A percentile compares a stretch with the other conserved stretches of the same genome.
phyloP scores from a whole-genome alignment of 2,888 invertebrate species.

The Stenodema calcarata region DNA sequence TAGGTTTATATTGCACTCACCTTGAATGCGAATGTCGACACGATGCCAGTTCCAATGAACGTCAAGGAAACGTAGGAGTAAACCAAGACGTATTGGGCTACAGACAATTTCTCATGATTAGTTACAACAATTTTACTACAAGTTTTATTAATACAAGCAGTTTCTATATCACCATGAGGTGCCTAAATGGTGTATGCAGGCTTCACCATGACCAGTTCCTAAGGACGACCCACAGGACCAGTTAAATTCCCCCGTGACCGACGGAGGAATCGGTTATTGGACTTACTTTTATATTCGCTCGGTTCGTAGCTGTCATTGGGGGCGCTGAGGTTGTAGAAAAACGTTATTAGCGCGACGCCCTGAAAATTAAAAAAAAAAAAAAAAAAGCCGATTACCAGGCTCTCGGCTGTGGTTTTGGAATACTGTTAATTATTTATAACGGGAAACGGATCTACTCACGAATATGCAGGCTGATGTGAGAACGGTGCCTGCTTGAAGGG shows the following conservation, averaged over 20 bases:
- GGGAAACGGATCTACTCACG: neutral
- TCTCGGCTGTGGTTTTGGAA: neutral
- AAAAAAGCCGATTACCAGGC: neutral
- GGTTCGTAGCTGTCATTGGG: neutral
- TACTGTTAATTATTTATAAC: neutral
- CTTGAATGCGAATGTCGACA: neutral
- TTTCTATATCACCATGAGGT: neutral
- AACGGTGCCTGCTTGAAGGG: conserved; percentile 10
- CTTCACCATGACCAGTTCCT: no score
- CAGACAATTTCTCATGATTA: no score
- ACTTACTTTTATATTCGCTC: neutral
- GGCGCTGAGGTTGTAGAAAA: neutral
- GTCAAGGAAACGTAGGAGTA: neutral
- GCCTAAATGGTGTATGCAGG: no score
- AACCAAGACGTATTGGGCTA: neutral
- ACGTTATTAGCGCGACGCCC: neutral
- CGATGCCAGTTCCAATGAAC: neutral
- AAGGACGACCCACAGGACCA: no score
- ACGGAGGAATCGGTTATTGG: neutral
- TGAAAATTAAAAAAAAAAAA: neutral
- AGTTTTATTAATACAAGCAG: neutral
- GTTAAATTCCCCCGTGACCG: no score
- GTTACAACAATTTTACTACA: no score
- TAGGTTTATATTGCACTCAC: neutral
- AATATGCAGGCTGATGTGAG: neutral